Evolutionary conservation across 2,888 invertebrate genomes (phyloP).

Genomic region (Notocelia uddmanniana): DNA sequence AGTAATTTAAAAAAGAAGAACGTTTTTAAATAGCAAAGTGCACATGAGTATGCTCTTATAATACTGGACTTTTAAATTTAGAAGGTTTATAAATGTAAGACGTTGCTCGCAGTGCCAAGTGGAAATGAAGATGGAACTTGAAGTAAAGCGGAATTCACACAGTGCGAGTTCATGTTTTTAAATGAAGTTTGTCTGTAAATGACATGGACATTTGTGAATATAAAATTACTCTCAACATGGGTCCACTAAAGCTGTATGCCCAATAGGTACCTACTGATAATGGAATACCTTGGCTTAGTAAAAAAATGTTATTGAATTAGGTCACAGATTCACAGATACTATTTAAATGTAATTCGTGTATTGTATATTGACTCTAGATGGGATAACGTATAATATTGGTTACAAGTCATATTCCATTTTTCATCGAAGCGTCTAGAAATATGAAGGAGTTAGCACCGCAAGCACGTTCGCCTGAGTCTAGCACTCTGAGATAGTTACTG

Average conservation of each 20-base stretch:
- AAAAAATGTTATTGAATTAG: neutral
- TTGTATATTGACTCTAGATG: neutral
- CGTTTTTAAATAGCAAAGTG: slow-evolving; percentile 2
- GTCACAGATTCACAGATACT: neutral
- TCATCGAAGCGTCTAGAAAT: slow-evolving; percentile 29
- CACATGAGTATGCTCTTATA: neutral
- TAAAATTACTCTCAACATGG: neutral
- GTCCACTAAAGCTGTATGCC: neutral
- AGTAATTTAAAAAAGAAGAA: neutral
- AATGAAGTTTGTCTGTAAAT: neutral
- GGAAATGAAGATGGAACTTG: slow-evolving; percentile 7
- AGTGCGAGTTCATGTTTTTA: neutral
- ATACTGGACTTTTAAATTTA: slow-evolving; percentile 1
- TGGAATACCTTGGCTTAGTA: neutral
- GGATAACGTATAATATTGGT: slow-evolving; percentile 18
- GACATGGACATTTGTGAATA: neutral
- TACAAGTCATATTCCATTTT: slow-evolving; percentile 30
- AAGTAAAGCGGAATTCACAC: neutral
- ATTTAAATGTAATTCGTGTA: neutral
- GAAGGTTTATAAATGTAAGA: slow-evolving; percentile 10
- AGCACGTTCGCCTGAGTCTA: slow-evolving; percentile 31
- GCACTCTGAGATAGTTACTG: slow-evolving; percentile 23
- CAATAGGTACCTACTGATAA: neutral
- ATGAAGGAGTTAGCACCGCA: slow-evolving; percentile 33
- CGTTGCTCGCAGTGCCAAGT: neutral